phyloP scores from a whole-genome alignment of 2,113 vertebrate species.

The Hemiprocne comata region DNA sequence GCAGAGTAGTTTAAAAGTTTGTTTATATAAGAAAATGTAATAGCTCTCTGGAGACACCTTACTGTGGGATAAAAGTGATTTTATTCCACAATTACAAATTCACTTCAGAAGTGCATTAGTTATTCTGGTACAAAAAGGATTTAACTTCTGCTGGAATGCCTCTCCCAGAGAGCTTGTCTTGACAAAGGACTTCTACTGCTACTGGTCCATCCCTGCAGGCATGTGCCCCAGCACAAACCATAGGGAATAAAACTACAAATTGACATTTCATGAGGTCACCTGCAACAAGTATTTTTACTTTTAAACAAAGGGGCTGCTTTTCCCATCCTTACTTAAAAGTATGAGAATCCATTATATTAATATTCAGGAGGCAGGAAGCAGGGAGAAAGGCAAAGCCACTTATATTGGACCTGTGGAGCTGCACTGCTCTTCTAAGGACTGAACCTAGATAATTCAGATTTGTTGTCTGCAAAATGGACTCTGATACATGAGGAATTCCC shows the following conservation, averaged over 20 bases:
- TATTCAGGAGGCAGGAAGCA: background rate
- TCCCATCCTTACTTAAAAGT: background rate
- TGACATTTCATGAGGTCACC: background rate
- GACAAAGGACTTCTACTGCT: background rate
- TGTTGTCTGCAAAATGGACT: background rate
- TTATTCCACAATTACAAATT: background rate
- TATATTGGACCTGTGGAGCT: rapidly evolving
- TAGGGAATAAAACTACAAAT: background rate
- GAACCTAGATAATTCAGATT: background rate
- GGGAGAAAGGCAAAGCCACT: background rate
- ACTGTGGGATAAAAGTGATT: constrained; percentile 32
- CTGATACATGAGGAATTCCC: background rate
- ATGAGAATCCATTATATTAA: rapidly evolving
- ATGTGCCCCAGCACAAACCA: background rate
- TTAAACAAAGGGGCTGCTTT: background rate
- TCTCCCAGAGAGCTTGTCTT: background rate
- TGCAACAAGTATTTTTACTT: background rate
- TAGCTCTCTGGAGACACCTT: constrained; percentile 50
- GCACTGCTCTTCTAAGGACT: rapidly evolving
- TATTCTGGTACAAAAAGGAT: background rate
- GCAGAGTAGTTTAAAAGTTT: constrained; percentile 22
- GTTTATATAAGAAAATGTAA: constrained; percentile 51
- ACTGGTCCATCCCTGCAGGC: background rate
- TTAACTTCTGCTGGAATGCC: background rate
- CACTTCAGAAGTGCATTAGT: background rate